These are phyloP conservation scores for Tragelaphus strepsiceros DNA, from an alignment of 2,113 vertebrate species.

Conservation along the genomic window DNA sequence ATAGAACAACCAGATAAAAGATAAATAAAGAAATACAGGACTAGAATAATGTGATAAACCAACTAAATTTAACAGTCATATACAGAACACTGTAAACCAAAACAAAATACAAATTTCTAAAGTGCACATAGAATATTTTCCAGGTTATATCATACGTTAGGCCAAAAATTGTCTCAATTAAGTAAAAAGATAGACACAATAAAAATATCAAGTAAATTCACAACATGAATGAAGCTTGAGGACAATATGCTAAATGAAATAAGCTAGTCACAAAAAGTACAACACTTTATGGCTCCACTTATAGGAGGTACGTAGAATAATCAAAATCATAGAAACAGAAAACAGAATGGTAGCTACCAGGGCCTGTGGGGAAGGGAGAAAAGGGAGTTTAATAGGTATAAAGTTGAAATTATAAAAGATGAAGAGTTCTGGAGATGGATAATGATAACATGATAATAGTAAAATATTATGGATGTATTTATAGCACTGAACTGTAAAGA, in stretches of 20 bases:
- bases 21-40: neutral
- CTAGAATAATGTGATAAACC: neutral
- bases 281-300: neutral
- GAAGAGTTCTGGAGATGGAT: neutral
- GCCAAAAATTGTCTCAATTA: neutral
- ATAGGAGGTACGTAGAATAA: neutral
- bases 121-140: neutral
- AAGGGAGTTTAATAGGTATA: neutral
- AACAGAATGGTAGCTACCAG: neutral
- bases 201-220: neutral
- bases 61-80: neutral
- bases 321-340: neutral
- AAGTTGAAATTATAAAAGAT: neutral
- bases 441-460: neutral
- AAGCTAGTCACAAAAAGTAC: neutral
- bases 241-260: neutral
- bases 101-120: neutral
- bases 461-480: neutral
- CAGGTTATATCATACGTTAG: neutral
- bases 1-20: neutral
- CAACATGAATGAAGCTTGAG: neutral
- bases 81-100: neutral
- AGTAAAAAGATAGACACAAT: neutral
- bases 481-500: neutral
- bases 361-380: neutral